Percentiles rank a stretch among this genome's conserved stretches.
Conservation (phyloP, 2,888 invertebrate species). For the Megaustenia siamemsis region DNA sequence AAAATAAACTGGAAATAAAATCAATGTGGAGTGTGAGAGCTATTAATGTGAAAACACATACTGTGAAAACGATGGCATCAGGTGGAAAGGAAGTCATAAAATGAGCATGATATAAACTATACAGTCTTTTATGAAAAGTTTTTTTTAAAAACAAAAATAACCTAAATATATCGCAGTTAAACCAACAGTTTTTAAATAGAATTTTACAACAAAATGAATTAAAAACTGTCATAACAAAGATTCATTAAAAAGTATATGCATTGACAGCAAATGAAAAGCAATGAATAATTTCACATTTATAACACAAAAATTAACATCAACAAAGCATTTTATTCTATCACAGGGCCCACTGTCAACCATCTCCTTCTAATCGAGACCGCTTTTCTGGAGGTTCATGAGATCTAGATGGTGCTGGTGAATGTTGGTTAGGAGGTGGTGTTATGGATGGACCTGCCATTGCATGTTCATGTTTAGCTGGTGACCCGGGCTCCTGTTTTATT, state of each 20-base stretch:
- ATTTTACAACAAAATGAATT: neutral
- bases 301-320: conserved; percentile 6
- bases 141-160: too few species aligned
- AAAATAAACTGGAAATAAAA: too few species aligned
- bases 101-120: too few species aligned
- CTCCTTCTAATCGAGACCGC: conserved; percentile 43
- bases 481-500: conserved; percentile 60
- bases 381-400: conserved; percentile 47
- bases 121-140: too few species aligned
- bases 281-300: neutral
- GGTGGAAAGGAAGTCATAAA: too few species aligned
- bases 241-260: neutral
- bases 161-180: conserved; percentile 35
- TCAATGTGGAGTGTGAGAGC: too few species aligned
- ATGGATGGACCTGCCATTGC: conserved; percentile 32
- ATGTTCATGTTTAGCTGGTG: conserved; percentile 53
- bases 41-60: too few species aligned
- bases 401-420: conserved; percentile 38
- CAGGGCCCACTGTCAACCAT: conserved; percentile 28
- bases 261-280: neutral
- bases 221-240: neutral
- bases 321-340: neutral
- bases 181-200: neutral
- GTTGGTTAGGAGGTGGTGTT: conserved; percentile 49
- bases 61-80: too few species aligned